Conservation (phyloP, 2,888 invertebrate species). For the Schrankia costaestrigalis region DNA sequence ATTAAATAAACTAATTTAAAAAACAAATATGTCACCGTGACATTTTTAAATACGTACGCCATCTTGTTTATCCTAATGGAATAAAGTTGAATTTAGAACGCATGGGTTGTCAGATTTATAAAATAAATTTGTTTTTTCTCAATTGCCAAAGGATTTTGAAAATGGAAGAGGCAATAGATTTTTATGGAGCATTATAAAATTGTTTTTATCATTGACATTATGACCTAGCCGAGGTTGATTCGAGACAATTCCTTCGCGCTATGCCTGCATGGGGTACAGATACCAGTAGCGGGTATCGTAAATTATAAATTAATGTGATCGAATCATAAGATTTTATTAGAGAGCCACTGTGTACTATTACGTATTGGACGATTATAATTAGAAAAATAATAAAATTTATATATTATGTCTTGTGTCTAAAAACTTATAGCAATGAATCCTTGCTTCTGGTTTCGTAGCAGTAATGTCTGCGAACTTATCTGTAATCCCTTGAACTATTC, state of each 20-base stretch:
- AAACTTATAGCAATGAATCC: no score
- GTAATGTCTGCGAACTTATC: no score
- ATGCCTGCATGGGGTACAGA: conserved; percentile 22
- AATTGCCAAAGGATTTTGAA: conserved; percentile 30
- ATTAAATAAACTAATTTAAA: conserved; percentile 6
- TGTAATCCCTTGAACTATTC: no score
- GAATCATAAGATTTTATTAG: no score
- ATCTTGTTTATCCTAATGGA: conserved; percentile 2
- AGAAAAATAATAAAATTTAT: no score
- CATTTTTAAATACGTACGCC: background rate
- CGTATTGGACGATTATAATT: no score
- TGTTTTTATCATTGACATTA: conserved; percentile 32
- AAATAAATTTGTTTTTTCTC: conserved; percentile 12
- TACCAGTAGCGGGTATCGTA: conserved; percentile 25
- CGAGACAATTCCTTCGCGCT: conserved; percentile 30
- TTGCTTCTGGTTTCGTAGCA: no score
- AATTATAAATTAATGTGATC: conserved; percentile 11
- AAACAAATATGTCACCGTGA: conserved; percentile 3
- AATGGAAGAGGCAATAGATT: conserved; percentile 34
- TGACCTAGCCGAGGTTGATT: conserved; percentile 25
- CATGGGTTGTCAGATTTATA: conserved; percentile 4
- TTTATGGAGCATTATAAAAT: conserved; percentile 41
- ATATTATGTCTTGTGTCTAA: no score
- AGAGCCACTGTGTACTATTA: conserved; percentile 3
- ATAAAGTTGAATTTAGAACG: conserved; percentile 18